Evolutionary conservation across 1,140 invertebrate genomes (phyloP).

Genomic region (Ceratosolen fusciceps): DNA sequence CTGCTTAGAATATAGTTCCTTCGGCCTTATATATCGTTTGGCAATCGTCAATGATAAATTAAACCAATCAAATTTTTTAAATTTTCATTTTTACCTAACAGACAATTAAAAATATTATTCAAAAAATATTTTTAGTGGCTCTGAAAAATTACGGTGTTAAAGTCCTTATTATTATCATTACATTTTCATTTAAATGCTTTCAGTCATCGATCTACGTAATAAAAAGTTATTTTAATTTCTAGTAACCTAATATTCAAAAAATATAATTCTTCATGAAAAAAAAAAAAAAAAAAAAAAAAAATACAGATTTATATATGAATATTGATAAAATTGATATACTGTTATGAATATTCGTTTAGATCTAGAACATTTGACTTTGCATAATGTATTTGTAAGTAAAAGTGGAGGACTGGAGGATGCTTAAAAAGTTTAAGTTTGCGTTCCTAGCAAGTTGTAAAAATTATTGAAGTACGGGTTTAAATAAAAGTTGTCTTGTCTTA

Average conservation of each 20-base stretch:
- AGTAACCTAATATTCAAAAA: too few species aligned
- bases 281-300: too few species aligned
- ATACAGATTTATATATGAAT: neutral
- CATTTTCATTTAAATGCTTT: too few species aligned
- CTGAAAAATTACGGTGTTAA: neutral
- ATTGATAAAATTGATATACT: neutral
- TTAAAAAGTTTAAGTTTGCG: neutral
- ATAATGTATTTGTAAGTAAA: neutral
- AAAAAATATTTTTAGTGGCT: neutral
- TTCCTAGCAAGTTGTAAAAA: too few species aligned
- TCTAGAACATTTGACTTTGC: neutral
- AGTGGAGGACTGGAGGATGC: neutral
- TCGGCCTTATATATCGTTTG: constrained; percentile 9
- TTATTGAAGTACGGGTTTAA: neutral
- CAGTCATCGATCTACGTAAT: too few species aligned
- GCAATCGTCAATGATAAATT: constrained; percentile 11
- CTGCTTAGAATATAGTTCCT: neutral
- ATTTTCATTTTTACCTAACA: neutral
- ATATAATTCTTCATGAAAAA: neutral
- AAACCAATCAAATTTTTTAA: neutral
- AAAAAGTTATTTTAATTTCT: too few species aligned
- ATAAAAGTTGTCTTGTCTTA: constrained; percentile 24
- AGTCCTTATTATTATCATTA: neutral
- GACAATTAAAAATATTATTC: neutral
- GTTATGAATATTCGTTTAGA: neutral